phyloP scores from a whole-genome alignment of 1,140 invertebrate genomes.

The Euglossa dilemma region DNA sequence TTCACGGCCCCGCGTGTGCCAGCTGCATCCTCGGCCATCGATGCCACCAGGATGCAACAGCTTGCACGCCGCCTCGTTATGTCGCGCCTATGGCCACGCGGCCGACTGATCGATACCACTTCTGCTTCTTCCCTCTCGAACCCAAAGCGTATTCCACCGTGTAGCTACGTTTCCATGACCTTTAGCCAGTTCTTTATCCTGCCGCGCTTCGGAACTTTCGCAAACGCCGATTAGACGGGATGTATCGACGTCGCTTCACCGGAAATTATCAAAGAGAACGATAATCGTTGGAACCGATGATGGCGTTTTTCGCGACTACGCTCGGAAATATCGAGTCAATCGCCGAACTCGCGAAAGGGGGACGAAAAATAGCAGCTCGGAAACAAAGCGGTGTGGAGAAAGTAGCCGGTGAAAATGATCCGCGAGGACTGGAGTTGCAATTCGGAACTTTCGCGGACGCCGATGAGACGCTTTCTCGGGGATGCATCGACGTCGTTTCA shows the following conservation, averaged over 20 bases:
- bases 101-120: slow-evolving; percentile 33
- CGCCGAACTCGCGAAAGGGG: no score
- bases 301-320: no score
- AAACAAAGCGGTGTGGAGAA: no score
- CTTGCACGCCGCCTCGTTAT: slow-evolving; percentile 36
- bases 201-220: no score
- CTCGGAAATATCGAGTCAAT: no score
- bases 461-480: no score
- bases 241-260: no score
- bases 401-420: not conserved
- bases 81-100: slow-evolving; percentile 1
- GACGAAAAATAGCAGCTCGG: not conserved
- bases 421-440: not conserved
- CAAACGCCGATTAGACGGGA: no score
- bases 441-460: not conserved
- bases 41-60: slow-evolving; percentile 43
- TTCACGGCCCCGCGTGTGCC: slow-evolving; percentile 27
- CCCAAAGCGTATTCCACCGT: not conserved
- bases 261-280: no score
- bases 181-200: not conserved
- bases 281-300: no score
- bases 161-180: not conserved
- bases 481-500: no score
- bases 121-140: slow-evolving; percentile 12
- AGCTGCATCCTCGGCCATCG: slow-evolving; percentile 29